Evolutionary conservation across 2,888 invertebrate genomes (phyloP).

Genomic region (Neelides folsomi): DNA sequence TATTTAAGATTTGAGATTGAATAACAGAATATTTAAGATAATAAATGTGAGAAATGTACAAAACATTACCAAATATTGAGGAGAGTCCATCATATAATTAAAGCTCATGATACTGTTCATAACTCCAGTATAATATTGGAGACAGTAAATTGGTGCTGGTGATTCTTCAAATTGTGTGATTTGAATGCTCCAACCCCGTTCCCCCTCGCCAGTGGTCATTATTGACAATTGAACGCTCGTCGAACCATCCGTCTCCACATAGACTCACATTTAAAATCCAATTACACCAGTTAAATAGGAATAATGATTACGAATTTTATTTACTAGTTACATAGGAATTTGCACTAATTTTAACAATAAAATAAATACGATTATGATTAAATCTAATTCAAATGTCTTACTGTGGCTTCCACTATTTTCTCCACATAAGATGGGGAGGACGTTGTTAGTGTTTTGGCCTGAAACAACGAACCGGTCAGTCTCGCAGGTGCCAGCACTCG

Average conservation of each 20-base stretch:
- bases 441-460: conserved; percentile 55
- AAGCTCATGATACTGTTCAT: conserved; percentile 55
- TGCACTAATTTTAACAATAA: no score
- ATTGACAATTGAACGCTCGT: conserved; percentile 53
- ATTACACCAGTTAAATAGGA: not conserved
- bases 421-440: conserved; percentile 59
- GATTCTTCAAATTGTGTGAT: conserved; percentile 42
- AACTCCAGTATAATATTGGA: conserved; percentile 51
- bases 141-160: conserved; percentile 51
- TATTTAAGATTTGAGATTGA: no score
- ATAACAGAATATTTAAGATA: no score
- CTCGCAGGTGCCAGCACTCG: conserved; percentile 53
- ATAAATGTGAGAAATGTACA: no score
- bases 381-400: conserved; percentile 37
- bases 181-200: conserved; percentile 26
- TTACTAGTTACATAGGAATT: no score
- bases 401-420: conserved; percentile 62
- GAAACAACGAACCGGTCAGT: conserved; percentile 56
- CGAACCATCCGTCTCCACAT: conserved; percentile 53
- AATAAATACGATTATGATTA: not conserved
- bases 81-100: conserved; percentile 46
- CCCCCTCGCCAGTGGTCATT: conserved; percentile 40
- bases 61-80: conserved; percentile 31
- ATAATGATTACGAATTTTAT: not conserved
- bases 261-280: conserved; percentile 51